Conservation (phyloP, 2,888 invertebrate species). For the Drosophila engyochracea region DNA sequence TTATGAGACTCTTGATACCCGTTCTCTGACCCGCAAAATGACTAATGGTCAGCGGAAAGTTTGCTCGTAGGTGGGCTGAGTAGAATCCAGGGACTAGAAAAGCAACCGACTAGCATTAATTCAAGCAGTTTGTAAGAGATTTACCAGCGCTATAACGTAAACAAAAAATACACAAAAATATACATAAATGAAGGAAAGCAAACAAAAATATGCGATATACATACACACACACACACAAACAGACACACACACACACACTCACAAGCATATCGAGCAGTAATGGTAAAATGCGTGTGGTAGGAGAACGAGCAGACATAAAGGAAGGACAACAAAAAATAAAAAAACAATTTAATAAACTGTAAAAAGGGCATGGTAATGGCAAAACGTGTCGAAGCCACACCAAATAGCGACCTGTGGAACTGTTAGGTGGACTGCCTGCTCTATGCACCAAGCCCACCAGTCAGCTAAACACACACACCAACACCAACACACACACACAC, state of each 20-base stretch:
- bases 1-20: constrained; percentile 20
- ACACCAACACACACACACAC: background rate
- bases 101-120: constrained; percentile 66
- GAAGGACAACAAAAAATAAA: constrained; percentile 8
- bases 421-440: constrained; percentile 26
- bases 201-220: constrained; percentile 38
- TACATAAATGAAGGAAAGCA: constrained; percentile 23
- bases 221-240: background rate
- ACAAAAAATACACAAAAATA: constrained; percentile 47
- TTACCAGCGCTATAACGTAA: constrained; percentile 55
- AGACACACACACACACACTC: background rate
- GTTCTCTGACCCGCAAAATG: constrained; percentile 54
- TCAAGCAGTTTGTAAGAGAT: constrained; percentile 76
- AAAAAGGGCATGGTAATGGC: constrained; percentile 76
- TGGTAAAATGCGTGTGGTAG: constrained; percentile 14
- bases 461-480: constrained; percentile 28
- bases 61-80: background rate
- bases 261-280: constrained; percentile 6
- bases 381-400: constrained; percentile 64
- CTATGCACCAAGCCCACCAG: constrained; percentile 28
- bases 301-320: constrained; percentile 10
- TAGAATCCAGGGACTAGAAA: constrained; percentile 19
- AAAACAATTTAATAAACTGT: constrained; percentile 81
- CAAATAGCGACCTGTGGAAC: constrained; percentile 50
- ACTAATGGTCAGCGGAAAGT: constrained; percentile 53